Conservation (phyloP, 2,113 vertebrate species). For the Chaetodon auriga region DNA sequence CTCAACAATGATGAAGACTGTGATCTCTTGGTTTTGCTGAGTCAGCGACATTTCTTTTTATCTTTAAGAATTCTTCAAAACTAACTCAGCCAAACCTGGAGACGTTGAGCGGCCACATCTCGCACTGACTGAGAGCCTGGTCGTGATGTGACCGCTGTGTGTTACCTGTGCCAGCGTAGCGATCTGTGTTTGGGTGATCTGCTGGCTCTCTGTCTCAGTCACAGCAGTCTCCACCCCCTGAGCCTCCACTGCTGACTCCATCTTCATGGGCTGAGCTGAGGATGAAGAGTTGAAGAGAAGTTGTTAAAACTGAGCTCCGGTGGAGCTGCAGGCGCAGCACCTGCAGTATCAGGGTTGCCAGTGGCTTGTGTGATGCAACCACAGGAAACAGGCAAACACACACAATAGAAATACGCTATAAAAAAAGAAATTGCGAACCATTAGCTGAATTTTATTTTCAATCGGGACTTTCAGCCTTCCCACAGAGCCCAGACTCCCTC, state of each 20-base stretch:
- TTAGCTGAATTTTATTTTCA: no score
- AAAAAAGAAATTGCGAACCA: not conserved
- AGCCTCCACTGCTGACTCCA: slow-evolving; percentile 96
- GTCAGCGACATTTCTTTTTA: not conserved
- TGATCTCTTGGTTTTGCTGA: not conserved
- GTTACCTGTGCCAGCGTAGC: slow-evolving; percentile 95
- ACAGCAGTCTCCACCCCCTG: slow-evolving; percentile 94
- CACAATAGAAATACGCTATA: no score
- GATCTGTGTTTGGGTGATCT: slow-evolving; percentile 85
- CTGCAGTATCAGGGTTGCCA: not conserved
- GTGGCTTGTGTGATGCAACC: not conserved
- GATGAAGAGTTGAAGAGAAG: not conserved
- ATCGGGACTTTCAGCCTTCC: no score
- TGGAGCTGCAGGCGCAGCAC: not conserved
- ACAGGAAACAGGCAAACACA: not conserved
- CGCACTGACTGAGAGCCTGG: not conserved
- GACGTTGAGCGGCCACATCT: not conserved
- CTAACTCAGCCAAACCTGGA: not conserved
- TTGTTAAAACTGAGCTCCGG: not conserved
- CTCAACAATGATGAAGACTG: not conserved
- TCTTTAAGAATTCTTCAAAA: not conserved
- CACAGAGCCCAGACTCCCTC: no score
- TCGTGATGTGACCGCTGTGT: not conserved
- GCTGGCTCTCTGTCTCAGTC: slow-evolving; percentile 93
- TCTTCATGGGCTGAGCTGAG: slow-evolving; percentile 94